Evolutionary conservation across 1,140 invertebrate genomes (phyloP), one percentile per base, ranked within the genome.

Genomic region (Euschistus heros): DNA sequence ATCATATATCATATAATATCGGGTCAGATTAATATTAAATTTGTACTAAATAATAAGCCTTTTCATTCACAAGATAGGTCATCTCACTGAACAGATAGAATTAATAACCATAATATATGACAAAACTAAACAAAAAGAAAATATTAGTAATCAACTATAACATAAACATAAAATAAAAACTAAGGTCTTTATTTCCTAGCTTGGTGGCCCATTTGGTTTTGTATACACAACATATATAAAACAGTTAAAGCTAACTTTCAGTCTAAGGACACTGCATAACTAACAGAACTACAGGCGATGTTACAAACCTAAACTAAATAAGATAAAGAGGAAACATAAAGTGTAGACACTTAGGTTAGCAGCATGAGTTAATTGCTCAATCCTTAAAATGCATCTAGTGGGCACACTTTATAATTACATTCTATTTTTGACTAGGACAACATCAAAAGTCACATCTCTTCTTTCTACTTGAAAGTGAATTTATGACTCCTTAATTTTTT

Each of bases 191-290:
- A 57, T 24, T 57, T 57, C 15, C 15, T 57, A 5, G 22, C 33
- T 57, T 57, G 18, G 24, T 57, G 54, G 54, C 54, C 54, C 54
- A 57, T 24, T 57, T 22, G 3, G 18, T 20, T 52, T 17, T 57
- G 24, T 17, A 57, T 57, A 57, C 24, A 57, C 54, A 20, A 57
- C 54, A 57, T 27, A 57, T 57, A 57, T 57, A 57, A 57, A 57
- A 57, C 54, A 57, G 20, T 57, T 57, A 57, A 57, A 57, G 54
- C 54, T 57, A 57, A 57, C 33, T 57, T 7, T 57, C 54, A 57
- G 54, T 57, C 54, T 57, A 57, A 57, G 5, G 26, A 57, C 54
- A 57, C 54, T 57, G 54, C 54, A 57, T 18, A 37, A 37, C 54
- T 57, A 57, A 57, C 54, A 57, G 54, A 24, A 57, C 54, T 57